Percentiles rank a stretch among this genome's conserved stretches.
phyloP scores from a whole-genome alignment of 2,888 invertebrate species.

The Helleia helle region DNA sequence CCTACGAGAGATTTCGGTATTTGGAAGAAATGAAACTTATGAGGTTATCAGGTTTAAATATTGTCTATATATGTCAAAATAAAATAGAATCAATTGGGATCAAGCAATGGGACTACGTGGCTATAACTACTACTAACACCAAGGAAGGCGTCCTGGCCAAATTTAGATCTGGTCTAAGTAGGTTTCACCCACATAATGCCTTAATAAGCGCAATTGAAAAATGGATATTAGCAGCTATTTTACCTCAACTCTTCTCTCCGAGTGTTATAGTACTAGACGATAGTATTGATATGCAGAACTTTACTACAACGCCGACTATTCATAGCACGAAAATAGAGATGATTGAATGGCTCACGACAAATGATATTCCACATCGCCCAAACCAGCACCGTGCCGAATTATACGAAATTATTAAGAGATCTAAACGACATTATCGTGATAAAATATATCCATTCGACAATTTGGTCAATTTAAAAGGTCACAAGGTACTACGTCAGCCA shows the following conservation, averaged over 20 bases:
- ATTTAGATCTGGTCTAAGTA: not conserved
- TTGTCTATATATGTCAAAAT: slow-evolving; percentile 1
- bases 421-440: slow-evolving; percentile 1
- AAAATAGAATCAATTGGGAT: not conserved
- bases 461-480: not conserved
- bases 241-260: not conserved
- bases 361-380: slow-evolving; percentile 4
- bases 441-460: slow-evolving; percentile 4
- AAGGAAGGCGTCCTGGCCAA: not conserved
- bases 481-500: slow-evolving; percentile 7
- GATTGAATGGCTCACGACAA: slow-evolving; percentile 2
- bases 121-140: too few species aligned
- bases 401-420: slow-evolving; percentile 4
- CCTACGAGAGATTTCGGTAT: slow-evolving; percentile 2
- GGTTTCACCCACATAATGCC: too few species aligned
- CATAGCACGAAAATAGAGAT: not conserved
- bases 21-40: slow-evolving; percentile 2
- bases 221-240: not conserved
- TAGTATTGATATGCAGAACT: not conserved
- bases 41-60: not conserved
- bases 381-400: slow-evolving; percentile 4
- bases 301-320: not conserved
- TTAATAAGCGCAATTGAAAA: not conserved
- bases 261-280: slow-evolving; percentile 7
- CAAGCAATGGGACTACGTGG: not conserved